Evolutionary conservation across 2,113 vertebrate species (phyloP).

Genomic region (Aix galericulata): DNA sequence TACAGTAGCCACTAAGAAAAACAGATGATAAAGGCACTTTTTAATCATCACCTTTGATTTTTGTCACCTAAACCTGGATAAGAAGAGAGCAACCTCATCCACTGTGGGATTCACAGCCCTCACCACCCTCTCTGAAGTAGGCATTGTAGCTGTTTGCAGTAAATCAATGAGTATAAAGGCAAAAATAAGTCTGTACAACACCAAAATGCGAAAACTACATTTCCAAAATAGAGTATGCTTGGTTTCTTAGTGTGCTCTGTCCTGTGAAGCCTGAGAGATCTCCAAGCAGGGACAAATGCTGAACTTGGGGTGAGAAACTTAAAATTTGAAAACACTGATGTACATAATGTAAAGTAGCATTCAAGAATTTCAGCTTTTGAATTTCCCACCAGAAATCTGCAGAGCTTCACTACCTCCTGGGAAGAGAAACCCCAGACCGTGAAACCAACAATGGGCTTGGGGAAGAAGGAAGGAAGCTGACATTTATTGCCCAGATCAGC

Average conservation of each 20-base stretch:
- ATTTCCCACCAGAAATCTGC: rapidly evolving
- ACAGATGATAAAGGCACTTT: background rate
- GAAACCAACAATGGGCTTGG: background rate
- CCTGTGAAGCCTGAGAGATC: background rate
- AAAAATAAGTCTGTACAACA: background rate
- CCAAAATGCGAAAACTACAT: background rate
- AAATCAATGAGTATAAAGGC: background rate
- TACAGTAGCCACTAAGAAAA: background rate
- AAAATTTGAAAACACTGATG: background rate
- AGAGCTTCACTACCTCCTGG: background rate
- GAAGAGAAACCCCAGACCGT: background rate
- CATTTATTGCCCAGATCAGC: background rate
- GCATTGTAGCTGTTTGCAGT: background rate
- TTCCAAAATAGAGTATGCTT: rapidly evolving
- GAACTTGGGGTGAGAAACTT: background rate
- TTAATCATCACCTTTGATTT: background rate
- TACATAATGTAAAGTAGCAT: rapidly evolving
- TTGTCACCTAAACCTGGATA: background rate
- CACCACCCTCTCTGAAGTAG: background rate
- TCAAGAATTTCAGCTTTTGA: background rate
- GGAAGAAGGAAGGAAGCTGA: background rate
- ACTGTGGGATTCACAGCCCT: background rate
- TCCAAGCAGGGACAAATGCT: background rate
- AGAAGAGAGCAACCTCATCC: rapidly evolving
- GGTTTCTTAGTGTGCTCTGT: background rate